A percentile compares a stretch with the other conserved stretches of the same genome.
These are phyloP conservation scores for Zaprionus davidi DNA, from an alignment of 1,140 invertebrate species.

Conservation along the genomic window DNA sequence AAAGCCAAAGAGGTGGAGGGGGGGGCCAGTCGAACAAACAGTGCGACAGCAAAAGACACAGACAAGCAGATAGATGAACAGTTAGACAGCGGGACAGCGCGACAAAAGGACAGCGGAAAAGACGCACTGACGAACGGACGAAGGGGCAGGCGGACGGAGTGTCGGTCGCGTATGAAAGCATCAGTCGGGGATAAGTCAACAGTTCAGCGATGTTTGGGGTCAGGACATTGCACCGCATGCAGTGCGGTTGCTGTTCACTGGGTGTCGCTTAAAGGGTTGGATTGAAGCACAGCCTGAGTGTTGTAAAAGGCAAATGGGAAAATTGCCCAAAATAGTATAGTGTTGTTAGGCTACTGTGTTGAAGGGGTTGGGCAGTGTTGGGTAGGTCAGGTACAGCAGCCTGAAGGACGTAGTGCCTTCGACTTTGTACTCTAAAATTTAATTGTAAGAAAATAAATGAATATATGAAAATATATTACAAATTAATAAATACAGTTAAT, in stretches of 20 bases:
- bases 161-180: constrained; percentile 27
- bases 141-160: not conserved
- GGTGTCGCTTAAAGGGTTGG: constrained; percentile 11
- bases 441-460: not conserved
- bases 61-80: constrained; percentile 19
- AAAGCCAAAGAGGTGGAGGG: not conserved
- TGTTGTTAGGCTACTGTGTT: not conserved
- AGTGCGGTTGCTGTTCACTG: constrained; percentile 18
- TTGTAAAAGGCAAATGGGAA: constrained; percentile 31
- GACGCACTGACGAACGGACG: not conserved
- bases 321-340: not conserved
- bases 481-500: not conserved
- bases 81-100: constrained; percentile 11
- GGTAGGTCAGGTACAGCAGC: not conserved
- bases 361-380: not conserved
- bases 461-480: not conserved
- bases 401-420: too few species aligned
- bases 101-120: constrained; percentile 1
- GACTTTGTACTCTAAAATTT: too few species aligned
- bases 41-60: constrained; percentile 9
- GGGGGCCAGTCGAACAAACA: constrained; percentile 34
- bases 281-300: constrained; percentile 27
- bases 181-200: constrained; percentile 57
- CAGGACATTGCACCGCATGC: constrained; percentile 65
- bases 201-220: constrained; percentile 66